phyloP scores from a whole-genome alignment of 2,888 invertebrate species.

The Caprella mutica region DNA sequence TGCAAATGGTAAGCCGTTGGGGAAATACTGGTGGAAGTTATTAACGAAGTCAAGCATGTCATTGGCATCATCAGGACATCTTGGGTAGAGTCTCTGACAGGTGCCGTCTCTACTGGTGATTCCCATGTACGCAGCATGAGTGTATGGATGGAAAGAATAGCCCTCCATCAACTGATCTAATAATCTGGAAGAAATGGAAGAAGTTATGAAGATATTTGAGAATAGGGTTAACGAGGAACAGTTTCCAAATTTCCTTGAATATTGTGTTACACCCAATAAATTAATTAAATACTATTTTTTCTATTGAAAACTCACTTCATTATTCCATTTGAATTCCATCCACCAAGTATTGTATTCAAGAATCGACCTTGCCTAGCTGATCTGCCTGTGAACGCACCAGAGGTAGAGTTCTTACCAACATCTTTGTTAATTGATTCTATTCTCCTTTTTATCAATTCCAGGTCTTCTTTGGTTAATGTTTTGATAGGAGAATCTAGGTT shows the following conservation, averaged over 20 bases:
- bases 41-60: constrained; percentile 28
- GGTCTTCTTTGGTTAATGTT: constrained; percentile 1
- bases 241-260: too few species aligned
- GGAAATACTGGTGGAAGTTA: constrained; percentile 25
- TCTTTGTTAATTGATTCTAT: background rate
- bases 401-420: background rate
- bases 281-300: too few species aligned
- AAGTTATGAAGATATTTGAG: too few species aligned
- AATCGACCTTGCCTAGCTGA: background rate
- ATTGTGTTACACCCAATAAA: background rate
- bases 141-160: constrained; percentile 32
- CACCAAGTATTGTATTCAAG: constrained; percentile 4
- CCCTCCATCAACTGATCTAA: constrained; percentile 26
- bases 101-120: constrained; percentile 12
- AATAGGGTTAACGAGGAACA: too few species aligned
- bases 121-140: constrained; percentile 30
- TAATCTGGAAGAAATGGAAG: constrained; percentile 11
- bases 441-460: background rate
- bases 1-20: constrained; percentile 29
- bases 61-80: constrained; percentile 21
- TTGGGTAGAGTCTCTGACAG: constrained; percentile 18
- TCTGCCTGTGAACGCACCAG: background rate
- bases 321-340: constrained; percentile 11
- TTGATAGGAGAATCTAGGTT: background rate
- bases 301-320: constrained; percentile 11